Evolutionary conservation across 2,888 invertebrate genomes (phyloP), one percentile per base, ranked within the genome.

Genomic region (Aleiodes alternator): DNA sequence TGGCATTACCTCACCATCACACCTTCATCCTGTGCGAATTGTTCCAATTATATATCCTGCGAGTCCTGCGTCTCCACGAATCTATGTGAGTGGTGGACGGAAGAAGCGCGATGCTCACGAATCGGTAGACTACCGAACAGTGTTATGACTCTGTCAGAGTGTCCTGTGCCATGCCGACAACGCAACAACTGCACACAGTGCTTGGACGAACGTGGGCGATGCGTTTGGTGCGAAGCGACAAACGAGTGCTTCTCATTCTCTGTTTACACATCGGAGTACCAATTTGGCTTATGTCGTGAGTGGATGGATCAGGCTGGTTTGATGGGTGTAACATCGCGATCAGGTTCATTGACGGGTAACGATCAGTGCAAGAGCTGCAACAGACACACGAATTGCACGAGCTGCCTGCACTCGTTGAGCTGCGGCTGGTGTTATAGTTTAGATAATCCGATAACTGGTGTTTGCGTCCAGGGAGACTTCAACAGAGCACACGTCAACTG

Each of bases 141-240:
- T 8, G 95, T 96, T 29, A 92, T 96, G 0, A 90, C 90, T 16
- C 84, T 92, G 0, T 90, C 91, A 12, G 92, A 93, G 64, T 98
- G 98, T 87, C 96, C 97, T 0, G 91, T 93, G 34, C 95, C 96
- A 0, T 98, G 98, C 87, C 94, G 96, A 81, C 89, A 92, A 87
- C 93, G 96, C 64, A 92, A 90, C 56, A 94, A 94, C 85, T 97
- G 97, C 87, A 93, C 94, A 16, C 93, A 94, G 72, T 98, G 98
- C 86, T 91, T 98, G 69, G 95, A 95, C 83, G 95, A 96, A 84
- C 93, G 93, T 66, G 96, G 96, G 31, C 93, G 97, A 76, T 98
- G 98, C 89, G 97, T 97, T 0, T 98, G 98, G 98, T 98, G 98
- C 88, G 96, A 97, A 87, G 96, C 97, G 31, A 96, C 96, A 0